A percentile compares a stretch with the other conserved stretches of the same genome.
Evolutionary conservation across 1,140 invertebrate genomes (phyloP).

Genomic region (Drosophila tani): DNA sequence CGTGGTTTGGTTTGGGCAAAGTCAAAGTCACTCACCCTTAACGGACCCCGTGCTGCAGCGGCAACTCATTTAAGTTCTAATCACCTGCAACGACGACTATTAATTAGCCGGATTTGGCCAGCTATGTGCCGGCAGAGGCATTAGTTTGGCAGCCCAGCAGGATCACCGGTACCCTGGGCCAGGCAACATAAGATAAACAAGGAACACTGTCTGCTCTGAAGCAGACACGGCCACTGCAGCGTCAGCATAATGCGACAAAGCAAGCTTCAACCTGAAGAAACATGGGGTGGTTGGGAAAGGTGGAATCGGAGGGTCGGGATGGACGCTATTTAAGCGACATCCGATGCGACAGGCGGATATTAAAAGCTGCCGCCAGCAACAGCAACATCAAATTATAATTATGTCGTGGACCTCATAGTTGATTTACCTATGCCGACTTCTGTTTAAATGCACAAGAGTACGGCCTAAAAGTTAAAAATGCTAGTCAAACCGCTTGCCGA

Average conservation of each 20-base stretch:
- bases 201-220: slow-evolving; percentile 33
- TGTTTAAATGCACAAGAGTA: not conserved
- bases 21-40: not conserved
- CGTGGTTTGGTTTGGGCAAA: slow-evolving; percentile 29
- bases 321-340: slow-evolving; percentile 61
- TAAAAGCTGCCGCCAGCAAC: slow-evolving; percentile 46
- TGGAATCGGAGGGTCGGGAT: too few species aligned
- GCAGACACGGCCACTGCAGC: slow-evolving; percentile 5
- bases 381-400: slow-evolving; percentile 57
- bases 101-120: slow-evolving; percentile 66
- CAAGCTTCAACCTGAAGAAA: not conserved
- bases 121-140: slow-evolving; percentile 64
- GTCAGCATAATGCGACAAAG: slow-evolving; percentile 63
- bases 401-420: slow-evolving; percentile 19
- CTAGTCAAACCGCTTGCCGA: too few species aligned
- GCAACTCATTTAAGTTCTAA: slow-evolving; percentile 73
- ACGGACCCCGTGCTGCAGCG: slow-evolving; percentile 38
- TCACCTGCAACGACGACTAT: slow-evolving; percentile 75
- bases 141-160: slow-evolving; percentile 54
- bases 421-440: not conserved
- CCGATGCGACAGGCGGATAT: slow-evolving; percentile 66
- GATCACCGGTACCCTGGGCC: slow-evolving; percentile 5
- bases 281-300: not conserved
- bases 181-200: slow-evolving; percentile 66
- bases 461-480: not conserved